These are phyloP conservation scores for Sclerodermus sp. DNA, from an alignment of 2,888 invertebrate species.

Conservation along the genomic window DNA sequence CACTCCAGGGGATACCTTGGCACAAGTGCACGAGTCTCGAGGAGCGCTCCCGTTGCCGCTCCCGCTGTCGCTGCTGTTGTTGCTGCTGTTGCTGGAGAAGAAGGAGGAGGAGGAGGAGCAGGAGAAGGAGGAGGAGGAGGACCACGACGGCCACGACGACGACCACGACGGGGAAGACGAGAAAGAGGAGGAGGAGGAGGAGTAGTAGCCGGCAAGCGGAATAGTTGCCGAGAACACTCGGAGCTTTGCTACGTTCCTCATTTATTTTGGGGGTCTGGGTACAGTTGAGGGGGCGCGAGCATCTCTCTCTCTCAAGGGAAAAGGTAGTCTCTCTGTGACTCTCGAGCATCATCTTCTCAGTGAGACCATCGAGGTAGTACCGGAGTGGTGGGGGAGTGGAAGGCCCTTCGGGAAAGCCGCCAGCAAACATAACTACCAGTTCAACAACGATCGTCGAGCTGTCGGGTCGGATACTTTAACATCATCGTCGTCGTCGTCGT, in stretches of 20 bases:
- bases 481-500: no score
- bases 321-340: neutral
- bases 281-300: slow-evolving; percentile 26
- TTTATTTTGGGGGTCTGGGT: no score
- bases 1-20: no score
- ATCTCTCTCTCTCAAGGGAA: slow-evolving; percentile 14
- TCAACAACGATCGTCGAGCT: slow-evolving; percentile 50
- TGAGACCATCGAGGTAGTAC: slow-evolving; percentile 29
- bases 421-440: slow-evolving; percentile 48
- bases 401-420: slow-evolving; percentile 51
- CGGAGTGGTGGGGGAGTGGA: slow-evolving; percentile 32
- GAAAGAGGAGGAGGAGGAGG: slow-evolving; percentile 12
- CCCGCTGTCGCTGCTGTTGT: slow-evolving; percentile 9
- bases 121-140: slow-evolving; percentile 3
- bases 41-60: slow-evolving; percentile 22
- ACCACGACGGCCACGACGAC: slow-evolving; percentile 3
- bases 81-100: neutral
- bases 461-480: slow-evolving; percentile 34
- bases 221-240: no score
- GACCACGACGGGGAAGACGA: slow-evolving; percentile 9
- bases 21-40: no score
- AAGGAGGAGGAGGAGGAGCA: slow-evolving; percentile 3
- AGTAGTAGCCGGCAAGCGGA: no score
- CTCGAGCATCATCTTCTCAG: no score
- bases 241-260: no score